These are phyloP conservation scores for Oceanodroma leucorhoa DNA, from an alignment of 2,797 vertebrate species.

Conservation along the genomic window DNA sequence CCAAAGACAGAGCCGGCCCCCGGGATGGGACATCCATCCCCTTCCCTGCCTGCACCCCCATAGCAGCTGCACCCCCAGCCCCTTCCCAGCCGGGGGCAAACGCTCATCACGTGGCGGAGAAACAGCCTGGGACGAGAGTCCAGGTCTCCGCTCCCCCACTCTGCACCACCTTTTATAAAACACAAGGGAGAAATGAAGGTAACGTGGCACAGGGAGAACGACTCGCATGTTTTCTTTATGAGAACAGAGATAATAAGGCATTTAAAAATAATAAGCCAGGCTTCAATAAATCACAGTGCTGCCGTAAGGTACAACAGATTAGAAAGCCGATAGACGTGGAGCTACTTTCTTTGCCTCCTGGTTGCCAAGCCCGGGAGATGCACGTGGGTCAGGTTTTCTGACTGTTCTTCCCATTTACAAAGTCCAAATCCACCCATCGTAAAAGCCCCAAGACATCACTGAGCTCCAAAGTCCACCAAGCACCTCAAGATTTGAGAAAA, in stretches of 20 bases:
- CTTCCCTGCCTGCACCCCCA: rapidly evolving
- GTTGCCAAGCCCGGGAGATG: neutral
- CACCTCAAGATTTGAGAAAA: neutral
- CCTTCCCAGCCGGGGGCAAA: neutral
- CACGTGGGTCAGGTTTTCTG: neutral
- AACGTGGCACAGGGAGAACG: rapidly evolving
- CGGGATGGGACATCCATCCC: neutral
- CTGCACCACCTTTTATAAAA: neutral
- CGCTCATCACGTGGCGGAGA: rapidly evolving
- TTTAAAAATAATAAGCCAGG: neutral
- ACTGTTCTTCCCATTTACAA: neutral
- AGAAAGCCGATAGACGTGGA: neutral
- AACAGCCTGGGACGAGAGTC: neutral
- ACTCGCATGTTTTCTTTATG: neutral
- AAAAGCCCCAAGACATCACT: neutral
- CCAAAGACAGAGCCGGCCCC: neutral
- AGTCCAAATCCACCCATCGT: neutral
- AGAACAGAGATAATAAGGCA: neutral
- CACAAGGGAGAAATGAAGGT: neutral
- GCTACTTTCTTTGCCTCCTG: neutral
- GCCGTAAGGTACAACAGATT: neutral
- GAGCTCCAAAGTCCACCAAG: neutral
- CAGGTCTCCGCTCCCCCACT: neutral
- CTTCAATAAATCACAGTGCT: neutral
- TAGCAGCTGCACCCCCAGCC: neutral